phyloP scores from a whole-genome alignment of 2,888 invertebrate species.

The Paralinhomoeus sp. region DNA sequence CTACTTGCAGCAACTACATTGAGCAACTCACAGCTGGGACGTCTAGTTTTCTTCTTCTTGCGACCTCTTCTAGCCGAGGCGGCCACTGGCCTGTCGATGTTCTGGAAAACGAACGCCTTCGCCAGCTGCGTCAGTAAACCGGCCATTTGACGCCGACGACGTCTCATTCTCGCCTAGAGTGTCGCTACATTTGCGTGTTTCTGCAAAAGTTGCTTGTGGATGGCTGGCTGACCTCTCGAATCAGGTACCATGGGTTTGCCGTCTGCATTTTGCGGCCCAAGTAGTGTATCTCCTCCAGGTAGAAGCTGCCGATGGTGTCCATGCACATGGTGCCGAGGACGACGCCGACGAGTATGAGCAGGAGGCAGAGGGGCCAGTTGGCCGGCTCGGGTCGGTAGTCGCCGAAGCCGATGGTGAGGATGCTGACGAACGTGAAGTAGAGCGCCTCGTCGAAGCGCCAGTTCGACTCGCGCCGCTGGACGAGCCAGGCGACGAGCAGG shows the following conservation, averaged over 20 bases:
- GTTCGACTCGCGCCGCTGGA: conserved; percentile 9
- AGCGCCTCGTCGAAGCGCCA: conserved; percentile 20
- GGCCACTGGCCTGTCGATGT: too few species aligned
- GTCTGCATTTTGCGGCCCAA: conserved; percentile 20
- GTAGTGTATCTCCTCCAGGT: conserved; percentile 22
- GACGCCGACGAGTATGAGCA: conserved; percentile 16
- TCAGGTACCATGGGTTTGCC: conserved; percentile 21
- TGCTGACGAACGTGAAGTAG: conserved; percentile 21
- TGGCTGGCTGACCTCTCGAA: too few species aligned
- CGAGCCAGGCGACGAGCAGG: conserved; percentile 14
- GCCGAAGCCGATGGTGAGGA: conserved; percentile 22
- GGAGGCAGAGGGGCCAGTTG: conserved; percentile 11
- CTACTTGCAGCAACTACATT: too few species aligned
- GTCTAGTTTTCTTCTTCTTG: too few species aligned
- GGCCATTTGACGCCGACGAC: too few species aligned
- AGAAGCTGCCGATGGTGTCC: conserved; percentile 23
- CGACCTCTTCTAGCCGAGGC: too few species aligned
- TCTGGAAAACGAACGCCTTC: too few species aligned
- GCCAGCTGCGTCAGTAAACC: too few species aligned
- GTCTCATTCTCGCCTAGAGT: too few species aligned
- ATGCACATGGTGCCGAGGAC: conserved; percentile 22
- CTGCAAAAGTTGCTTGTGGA: too few species aligned
- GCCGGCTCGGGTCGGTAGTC: conserved; percentile 17
- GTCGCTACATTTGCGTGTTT: too few species aligned
- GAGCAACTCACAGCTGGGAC: too few species aligned